Percentiles rank a stretch among this genome's conserved stretches.
Conservation (phyloP, 2,888 invertebrate species). For the Cepaea hortensis region DNA sequence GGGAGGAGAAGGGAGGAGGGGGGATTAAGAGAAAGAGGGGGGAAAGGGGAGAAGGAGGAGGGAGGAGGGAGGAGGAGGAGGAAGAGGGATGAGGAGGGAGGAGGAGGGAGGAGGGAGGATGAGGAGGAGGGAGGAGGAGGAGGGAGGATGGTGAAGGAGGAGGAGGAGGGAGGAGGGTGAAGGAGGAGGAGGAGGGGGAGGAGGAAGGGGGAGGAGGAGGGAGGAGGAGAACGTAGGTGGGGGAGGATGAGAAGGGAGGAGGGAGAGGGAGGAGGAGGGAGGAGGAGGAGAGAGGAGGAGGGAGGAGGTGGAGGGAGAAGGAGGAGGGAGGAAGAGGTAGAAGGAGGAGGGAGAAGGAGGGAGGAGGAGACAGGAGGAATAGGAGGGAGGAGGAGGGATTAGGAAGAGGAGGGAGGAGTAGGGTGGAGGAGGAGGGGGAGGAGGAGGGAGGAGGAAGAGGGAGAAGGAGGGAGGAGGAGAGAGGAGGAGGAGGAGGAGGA, state of each 20-base stretch:
- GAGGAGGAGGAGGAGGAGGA: not conserved
- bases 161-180: not conserved
- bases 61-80: too few species aligned
- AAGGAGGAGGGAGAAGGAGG: not conserved
- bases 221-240: not conserved
- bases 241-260: not conserved
- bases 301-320: too few species aligned
- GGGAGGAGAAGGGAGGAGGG: not conserved
- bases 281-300: too few species aligned
- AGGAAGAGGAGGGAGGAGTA: not conserved
- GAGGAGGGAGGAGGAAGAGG: not conserved
- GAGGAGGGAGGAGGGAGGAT: too few species aligned
- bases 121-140: not conserved
- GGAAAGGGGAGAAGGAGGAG: too few species aligned
- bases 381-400: not conserved
- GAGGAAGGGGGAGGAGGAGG: not conserved
- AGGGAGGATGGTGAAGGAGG: not conserved
- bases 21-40: not conserved
- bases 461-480: not conserved
- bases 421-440: not conserved
- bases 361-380: not conserved
- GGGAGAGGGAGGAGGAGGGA: too few species aligned
- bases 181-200: not conserved
- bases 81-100: too few species aligned
- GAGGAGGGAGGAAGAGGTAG: too few species aligned